These are phyloP conservation scores for Chrysomela aeneicollis DNA, from an alignment of 2,888 invertebrate species.

Conservation along the genomic window DNA sequence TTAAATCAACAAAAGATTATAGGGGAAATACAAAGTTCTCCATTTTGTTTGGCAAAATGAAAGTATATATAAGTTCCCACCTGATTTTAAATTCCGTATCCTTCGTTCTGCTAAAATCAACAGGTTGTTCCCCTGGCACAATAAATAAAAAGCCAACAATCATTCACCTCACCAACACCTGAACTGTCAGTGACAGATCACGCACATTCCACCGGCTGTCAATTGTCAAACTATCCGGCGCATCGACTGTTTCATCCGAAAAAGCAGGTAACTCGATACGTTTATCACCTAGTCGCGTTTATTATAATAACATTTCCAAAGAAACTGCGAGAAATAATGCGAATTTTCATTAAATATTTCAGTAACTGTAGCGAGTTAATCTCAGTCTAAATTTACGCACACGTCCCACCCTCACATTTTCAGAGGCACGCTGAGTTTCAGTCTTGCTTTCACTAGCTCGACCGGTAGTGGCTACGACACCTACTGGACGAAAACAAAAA, in stretches of 20 bases:
- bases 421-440: constrained; percentile 42
- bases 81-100: neutral
- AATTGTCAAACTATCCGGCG: neutral
- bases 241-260: too few relatives aligned
- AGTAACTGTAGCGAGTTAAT: constrained; percentile 58
- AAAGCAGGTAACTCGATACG: constrained; percentile 16
- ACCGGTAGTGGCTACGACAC: constrained; percentile 26
- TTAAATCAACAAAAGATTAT: too few relatives aligned
- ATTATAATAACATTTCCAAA: constrained; percentile 48
- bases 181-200: constrained; percentile 25
- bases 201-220: constrained; percentile 27
- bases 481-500: neutral
- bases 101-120: neutral
- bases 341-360: constrained; percentile 58
- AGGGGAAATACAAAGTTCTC: too few relatives aligned
- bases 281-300: constrained; percentile 37
- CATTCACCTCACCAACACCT: neutral
- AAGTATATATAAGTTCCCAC: too few relatives aligned
- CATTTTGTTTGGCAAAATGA: too few relatives aligned
- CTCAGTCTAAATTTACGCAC: constrained; percentile 59
- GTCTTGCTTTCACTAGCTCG: constrained; percentile 36
- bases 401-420: constrained; percentile 60
- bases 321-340: constrained; percentile 55
- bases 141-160: neutral
- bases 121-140: neutral